Base-by-base conservation (phyloP, 2,113 vertebrate species). In the Chelonoidis abingdonii region DNA sequence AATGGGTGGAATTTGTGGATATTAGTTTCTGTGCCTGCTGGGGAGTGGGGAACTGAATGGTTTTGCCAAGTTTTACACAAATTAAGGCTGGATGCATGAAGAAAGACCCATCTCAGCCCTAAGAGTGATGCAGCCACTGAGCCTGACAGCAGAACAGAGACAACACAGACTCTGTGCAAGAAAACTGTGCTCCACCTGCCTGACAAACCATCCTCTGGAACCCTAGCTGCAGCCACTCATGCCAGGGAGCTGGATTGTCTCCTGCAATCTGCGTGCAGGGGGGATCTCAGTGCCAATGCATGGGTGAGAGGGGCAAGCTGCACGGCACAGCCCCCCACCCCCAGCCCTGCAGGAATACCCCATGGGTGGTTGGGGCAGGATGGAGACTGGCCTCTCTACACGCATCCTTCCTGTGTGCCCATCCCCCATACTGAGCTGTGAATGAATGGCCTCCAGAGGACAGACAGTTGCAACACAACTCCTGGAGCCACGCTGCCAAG, bases 61-160 rank as follows among this genome's bases (percentile, higher is more conserved):
- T 57, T 94, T 91, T 95, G 90, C 89, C 90, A 95, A 97, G 87
- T 93, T 88, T 80, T 81, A 12, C 38, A 91, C 87, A 95, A 93
- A 93, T 47, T 65, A 88, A n/a, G 81, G 62, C 84, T 47, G 82
- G 87, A 78, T 13, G 91, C 81, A 16, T 27, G 0, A 92, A 93
- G 84, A 1, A 4, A 94, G 62, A 47, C 62, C 62, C 56, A 89
- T 85, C 12, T 92, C 44, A 72, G 0, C 86, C 72, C 88, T 83
- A 78, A 80, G 56, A 96, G 62, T 82, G 90, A 31, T 25, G 7
- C 83, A 0, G 0, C 76, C 93, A 84, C 91, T n/a, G 54, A 89
- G 54, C 62, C 89, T 91, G 72, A 95, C 93, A 96, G 94, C 81
- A 93, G 87, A 88, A 87, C 49, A 94, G 78, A 89, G 90, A 89